Conservation (phyloP, 2,888 invertebrate genomes). For the Lycocerus yunnanus region DNA sequence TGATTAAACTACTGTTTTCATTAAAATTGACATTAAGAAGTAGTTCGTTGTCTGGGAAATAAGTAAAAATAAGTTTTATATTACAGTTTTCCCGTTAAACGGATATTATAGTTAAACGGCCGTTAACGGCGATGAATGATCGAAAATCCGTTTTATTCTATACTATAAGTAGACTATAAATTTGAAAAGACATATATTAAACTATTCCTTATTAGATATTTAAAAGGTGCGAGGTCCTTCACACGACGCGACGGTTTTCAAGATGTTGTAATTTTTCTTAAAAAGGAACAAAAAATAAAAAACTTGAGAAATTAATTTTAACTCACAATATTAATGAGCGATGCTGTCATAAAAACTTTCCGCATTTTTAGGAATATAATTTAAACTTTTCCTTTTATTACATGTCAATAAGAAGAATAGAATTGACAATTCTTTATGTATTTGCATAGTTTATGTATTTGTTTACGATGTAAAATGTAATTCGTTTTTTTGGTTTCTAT, state of each 20-base stretch:
- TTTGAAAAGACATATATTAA: neutral
- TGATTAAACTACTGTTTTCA: no score
- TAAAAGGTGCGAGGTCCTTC: neutral
- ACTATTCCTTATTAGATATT: neutral
- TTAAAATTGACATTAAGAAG: no score
- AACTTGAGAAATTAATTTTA: neutral
- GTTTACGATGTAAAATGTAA: neutral
- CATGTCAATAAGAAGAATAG: slow-evolving; percentile 18
- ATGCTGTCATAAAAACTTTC: neutral
- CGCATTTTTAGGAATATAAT: neutral
- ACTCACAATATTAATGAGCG: neutral
- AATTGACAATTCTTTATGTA: slow-evolving; percentile 10
- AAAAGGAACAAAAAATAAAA: neutral
- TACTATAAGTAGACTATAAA: no score
- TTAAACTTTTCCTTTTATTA: slow-evolving; percentile 13
- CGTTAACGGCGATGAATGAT: no score
- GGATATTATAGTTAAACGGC: no score
- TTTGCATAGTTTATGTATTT: neutral
- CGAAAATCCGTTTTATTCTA: no score
- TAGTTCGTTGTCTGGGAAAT: no score
- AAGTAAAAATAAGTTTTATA: no score
- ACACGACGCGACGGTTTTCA: neutral
- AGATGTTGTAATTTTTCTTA: neutral
- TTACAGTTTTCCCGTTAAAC: no score
- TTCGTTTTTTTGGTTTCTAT: neutral